Conservation (phyloP, 2,888 invertebrate genomes). For the Cosmia pyralina region DNA sequence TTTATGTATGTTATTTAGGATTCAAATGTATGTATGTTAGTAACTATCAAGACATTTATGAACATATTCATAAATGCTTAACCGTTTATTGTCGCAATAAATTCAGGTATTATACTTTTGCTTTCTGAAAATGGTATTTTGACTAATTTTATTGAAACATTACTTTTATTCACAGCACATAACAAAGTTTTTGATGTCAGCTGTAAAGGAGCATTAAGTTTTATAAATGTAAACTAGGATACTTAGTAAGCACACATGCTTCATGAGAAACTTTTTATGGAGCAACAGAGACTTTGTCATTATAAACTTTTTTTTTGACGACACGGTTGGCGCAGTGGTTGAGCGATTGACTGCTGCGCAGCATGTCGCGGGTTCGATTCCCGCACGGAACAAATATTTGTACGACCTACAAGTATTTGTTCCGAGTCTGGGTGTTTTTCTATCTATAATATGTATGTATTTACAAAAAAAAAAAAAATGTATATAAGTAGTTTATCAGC, state of each 20-base stretch:
- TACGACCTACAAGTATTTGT: too few relatives aligned
- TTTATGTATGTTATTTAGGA: constrained; percentile 69
- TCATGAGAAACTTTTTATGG: neutral
- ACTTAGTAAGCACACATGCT: neutral
- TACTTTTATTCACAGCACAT: constrained; percentile 48
- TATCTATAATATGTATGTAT: too few relatives aligned
- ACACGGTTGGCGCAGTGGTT: too few relatives aligned
- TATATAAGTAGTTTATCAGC: too few relatives aligned
- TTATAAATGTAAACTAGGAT: constrained; percentile 17
- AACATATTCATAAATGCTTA: constrained; percentile 65
- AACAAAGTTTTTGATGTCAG: constrained; percentile 25
- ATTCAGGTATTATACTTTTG: constrained; percentile 55
- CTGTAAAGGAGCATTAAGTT: constrained; percentile 27
- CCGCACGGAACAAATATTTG: too few relatives aligned
- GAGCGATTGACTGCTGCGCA: too few relatives aligned
- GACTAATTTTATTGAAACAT: constrained; percentile 61
- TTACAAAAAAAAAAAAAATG: too few relatives aligned
- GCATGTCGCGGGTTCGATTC: too few relatives aligned
- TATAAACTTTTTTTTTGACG: too few relatives aligned
- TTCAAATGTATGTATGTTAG: constrained; percentile 61
- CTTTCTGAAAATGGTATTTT: constrained; percentile 49
- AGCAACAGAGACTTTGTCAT: constrained; percentile 5
- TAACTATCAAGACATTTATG: constrained; percentile 62
- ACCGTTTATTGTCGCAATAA: constrained; percentile 60
- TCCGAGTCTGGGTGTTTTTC: too few relatives aligned